Base-by-base conservation (phyloP, 2,113 vertebrate species). In the Dicentrarchus labrax region DNA sequence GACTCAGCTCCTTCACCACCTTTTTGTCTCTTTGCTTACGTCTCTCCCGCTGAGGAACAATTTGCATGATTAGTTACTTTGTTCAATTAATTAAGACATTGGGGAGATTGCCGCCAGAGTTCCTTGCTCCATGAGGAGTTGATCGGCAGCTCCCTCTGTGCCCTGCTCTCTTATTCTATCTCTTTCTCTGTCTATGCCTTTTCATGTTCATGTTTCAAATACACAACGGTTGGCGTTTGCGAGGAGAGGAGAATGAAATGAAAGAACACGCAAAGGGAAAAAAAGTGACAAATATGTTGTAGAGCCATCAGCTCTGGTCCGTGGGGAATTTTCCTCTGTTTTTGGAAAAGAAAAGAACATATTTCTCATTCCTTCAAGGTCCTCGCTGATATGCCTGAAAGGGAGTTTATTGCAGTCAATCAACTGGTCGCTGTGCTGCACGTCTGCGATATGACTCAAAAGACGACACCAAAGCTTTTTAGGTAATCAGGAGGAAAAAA, bases 11-110 rank as follows among this genome's bases (percentile, higher is more conserved):
- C 54, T 64, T 53, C 12, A 0, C 70, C 53, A 13, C 76, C 7
- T 12, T 22, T 54, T 21, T 10, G 67, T 50, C 48, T 78, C 54
- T 43, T 51, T 53, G 69, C 65, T 82, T 39, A 19, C 13, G 36
- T 62, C 51, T 4, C 72, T 62, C 74, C 80, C 24, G 30, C 79
- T 10, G 48, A 69, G 64, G 43, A 81, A 67, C 70, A 75, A 80
- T 86, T 90, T 89, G 67, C 83, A 85, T 87, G 85, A 93, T 91
- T 87, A 83, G 76, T 85, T 80, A 72, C 71, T 89, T 92, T 83
- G 85, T 87, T 83, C 80, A 85, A 67, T 90, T 91, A 91, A 93
- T 91, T 82, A 86, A 83, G 76, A 83, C 85, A 8, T 8, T 6
- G 65, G 82, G 74, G 82, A 93, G 57, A 83, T 85, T 57, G 72